Conservation (phyloP, 2,113 vertebrate genomes). For the Hymenochirus boettgeri region DNA sequence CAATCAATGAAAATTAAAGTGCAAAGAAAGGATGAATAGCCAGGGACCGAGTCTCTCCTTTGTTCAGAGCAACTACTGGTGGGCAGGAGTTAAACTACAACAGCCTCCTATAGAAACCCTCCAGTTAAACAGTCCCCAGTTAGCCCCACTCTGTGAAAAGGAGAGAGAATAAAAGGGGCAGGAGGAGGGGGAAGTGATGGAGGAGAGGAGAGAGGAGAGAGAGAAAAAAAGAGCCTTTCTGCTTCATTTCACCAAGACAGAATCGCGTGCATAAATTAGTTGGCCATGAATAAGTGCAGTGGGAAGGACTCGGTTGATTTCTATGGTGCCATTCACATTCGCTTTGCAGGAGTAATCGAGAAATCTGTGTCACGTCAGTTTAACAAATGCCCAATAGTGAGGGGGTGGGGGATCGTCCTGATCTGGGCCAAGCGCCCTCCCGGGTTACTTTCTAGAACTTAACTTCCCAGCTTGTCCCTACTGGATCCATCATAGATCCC, state of each 20-base stretch:
- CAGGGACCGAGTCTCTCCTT: constrained; percentile 79
- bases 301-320: constrained; percentile 80
- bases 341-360: constrained; percentile 89
- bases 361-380: constrained; percentile 96
- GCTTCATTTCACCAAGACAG: constrained; percentile 88
- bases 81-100: constrained; percentile 90
- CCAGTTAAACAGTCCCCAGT: constrained; percentile 87
- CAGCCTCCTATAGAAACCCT: constrained; percentile 80
- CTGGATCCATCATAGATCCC: too few species aligned
- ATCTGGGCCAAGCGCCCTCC: constrained; percentile 54
- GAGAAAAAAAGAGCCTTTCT: constrained; percentile 70
- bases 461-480: too few species aligned
- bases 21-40: constrained; percentile 91
- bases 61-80: constrained; percentile 82
- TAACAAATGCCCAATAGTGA: constrained; percentile 85
- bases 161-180: constrained; percentile 23
- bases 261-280: constrained; percentile 92
- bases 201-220: constrained; percentile 6
- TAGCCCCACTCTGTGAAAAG: constrained; percentile 67
- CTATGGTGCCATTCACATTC: constrained; percentile 86
- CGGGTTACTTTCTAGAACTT: background rate
- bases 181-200: constrained; percentile 32
- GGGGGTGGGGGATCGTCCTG: constrained; percentile 63
- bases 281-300: constrained; percentile 80
- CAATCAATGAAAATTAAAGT: constrained; percentile 97